Evolutionary conservation across 1,140 invertebrate species (phyloP), one percentile per base, ranked within the genome.

Genomic region (Gryon sp.): DNA sequence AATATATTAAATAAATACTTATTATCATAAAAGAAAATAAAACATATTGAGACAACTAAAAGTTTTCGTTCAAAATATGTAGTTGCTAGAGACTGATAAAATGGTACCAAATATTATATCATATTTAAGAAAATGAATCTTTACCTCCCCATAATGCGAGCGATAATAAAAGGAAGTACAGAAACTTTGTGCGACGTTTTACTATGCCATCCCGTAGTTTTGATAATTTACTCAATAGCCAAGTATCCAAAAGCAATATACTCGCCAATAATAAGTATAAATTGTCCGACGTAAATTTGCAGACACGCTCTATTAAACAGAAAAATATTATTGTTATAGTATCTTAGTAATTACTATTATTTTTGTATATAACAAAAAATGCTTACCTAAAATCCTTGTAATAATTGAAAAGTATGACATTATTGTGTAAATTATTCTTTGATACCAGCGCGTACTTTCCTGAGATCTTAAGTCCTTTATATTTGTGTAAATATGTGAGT

Each of bases 181-280:
- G 12, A 28, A 88, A 16, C 53, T 70, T 85, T 11, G 50, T 57
- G 16, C 77, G 74, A 26, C 78, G 81, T 18, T 77, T 72, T 16
- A 65, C 53, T 0, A 82, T 16, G 20, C 72, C 52, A 12, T 82
- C 43, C 19, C 85, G 84, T 22, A 82, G 5, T 38, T 41, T 66
- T 20, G 82, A 81, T 36, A 76, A 38, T 66, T 60, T 80, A 50
- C 84, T 88, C 15, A 89, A 43, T 26, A 87, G 8, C 87, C 88
- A 89, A 20, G 85, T 68, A 63, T 89, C 86, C 4, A 88, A 45
- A 12, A 85, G 79, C 12, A 87, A 48, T 41, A 81, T 34, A 40
- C 78, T 83, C 7, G 86, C 80, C 19, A 87, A 55, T 60, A 83
- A 57, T 9, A 87, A 55, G 45, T 89, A 88, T 18, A 86, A n/a